Conservation (phyloP, 2,888 invertebrate genomes). For the Eristalis tenax region DNA sequence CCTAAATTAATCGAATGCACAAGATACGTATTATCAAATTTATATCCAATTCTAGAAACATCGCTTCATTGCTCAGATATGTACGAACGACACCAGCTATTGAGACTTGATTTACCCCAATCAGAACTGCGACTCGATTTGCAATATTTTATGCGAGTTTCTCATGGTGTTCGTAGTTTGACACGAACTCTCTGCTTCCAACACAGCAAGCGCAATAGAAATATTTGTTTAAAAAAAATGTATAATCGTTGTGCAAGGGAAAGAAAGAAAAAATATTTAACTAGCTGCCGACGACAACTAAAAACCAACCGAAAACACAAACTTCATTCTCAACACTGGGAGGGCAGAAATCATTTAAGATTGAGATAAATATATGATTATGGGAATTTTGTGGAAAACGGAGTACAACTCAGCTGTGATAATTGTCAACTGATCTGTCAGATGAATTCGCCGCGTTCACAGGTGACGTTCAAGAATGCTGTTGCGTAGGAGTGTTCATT, state of each 20-base stretch:
- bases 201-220: background rate
- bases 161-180: background rate
- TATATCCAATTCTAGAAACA: constrained; percentile 15
- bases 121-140: constrained; percentile 25
- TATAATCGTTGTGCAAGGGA: constrained; percentile 8
- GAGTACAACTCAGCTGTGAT: constrained; percentile 38
- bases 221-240: background rate
- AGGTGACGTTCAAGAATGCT: constrained; percentile 6
- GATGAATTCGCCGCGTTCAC: constrained; percentile 28
- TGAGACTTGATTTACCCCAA: constrained; percentile 25
- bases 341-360: constrained; percentile 76
- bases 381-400: constrained; percentile 19
- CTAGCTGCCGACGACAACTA: constrained; percentile 20
- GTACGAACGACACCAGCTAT: background rate
- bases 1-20: background rate
- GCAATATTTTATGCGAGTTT: background rate
- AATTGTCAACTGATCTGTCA: constrained; percentile 20
- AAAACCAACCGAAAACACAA: constrained; percentile 64
- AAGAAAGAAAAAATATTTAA: background rate
- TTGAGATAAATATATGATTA: constrained; percentile 76
- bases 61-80: background rate
- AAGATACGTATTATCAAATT: constrained; percentile 6
- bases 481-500: background rate
- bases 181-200: background rate
- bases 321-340: constrained; percentile 67